Percentiles rank a stretch among this genome's conserved stretches.
phyloP scores from a whole-genome alignment of 2,797 vertebrate genomes.

The Gobionotothen gibberifrons region DNA sequence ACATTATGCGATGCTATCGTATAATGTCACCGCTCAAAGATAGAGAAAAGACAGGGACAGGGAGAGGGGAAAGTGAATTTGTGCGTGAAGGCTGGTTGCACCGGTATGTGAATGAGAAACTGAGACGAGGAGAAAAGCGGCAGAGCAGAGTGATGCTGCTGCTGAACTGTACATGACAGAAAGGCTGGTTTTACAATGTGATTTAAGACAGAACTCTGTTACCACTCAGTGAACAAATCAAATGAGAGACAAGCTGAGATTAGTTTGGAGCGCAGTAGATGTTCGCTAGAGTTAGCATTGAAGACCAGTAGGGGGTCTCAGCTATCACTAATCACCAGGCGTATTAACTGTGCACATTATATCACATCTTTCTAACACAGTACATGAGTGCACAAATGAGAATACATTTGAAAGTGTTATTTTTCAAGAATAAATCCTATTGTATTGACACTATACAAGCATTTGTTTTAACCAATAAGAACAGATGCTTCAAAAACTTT shows the following conservation, averaged over 20 bases:
- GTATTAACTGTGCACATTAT: constrained; percentile 23
- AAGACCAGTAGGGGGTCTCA: constrained; percentile 62
- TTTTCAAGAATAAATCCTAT: background rate
- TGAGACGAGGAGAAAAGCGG: constrained; percentile 41
- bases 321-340: constrained; percentile 55
- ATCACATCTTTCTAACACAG: constrained; percentile 13
- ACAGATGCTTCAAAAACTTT: background rate
- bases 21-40: constrained; percentile 66
- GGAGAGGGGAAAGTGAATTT: constrained; percentile 15
- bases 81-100: constrained; percentile 40
- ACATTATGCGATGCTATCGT: constrained; percentile 59
- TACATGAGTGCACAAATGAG: background rate
- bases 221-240: constrained; percentile 57
- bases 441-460: background rate
- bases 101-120: constrained; percentile 48
- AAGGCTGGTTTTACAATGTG: constrained; percentile 35
- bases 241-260: constrained; percentile 64
- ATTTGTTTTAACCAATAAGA: background rate
- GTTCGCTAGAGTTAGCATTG: constrained; percentile 49
- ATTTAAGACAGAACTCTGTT: constrained; percentile 42
- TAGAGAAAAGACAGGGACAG: constrained; percentile 26
- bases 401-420: no score
- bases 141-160: constrained; percentile 46
- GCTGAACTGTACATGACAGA: constrained; percentile 51
- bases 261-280: constrained; percentile 49